phyloP scores from a whole-genome alignment of 1,140 invertebrate genomes.

The Delia radicum region DNA sequence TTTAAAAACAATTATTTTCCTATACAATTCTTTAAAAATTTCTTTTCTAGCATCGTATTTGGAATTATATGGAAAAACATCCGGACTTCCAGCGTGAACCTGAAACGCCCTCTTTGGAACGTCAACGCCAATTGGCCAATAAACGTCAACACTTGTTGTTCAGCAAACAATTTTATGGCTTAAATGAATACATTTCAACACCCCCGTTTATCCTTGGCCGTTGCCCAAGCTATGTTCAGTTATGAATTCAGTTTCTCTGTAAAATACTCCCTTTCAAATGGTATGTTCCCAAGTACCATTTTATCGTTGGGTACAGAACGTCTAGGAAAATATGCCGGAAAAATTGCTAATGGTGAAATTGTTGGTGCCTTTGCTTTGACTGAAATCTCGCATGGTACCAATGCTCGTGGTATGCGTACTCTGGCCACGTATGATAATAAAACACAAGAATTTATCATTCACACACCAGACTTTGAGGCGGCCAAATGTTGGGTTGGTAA shows the following conservation, averaged over 20 bases:
- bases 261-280: conserved; percentile 64
- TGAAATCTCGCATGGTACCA: conserved; percentile 85
- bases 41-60: conserved; percentile 69
- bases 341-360: conserved; percentile 61
- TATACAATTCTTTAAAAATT: too few species aligned
- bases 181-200: conserved; percentile 59
- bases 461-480: conserved; percentile 82
- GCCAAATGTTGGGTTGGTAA: conserved; percentile 77
- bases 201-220: conserved; percentile 56
- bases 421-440: conserved; percentile 76
- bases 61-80: conserved; percentile 74
- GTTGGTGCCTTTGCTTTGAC: conserved; percentile 81
- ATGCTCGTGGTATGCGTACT: conserved; percentile 80
- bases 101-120: conserved; percentile 62
- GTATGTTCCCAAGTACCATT: conserved; percentile 62
- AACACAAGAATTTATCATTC: conserved; percentile 75
- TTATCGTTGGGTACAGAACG: conserved; percentile 61
- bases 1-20: too few species aligned
- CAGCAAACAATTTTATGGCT: conserved; percentile 64
- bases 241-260: conserved; percentile 70
- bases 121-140: conserved; percentile 64
- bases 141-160: conserved; percentile 64
- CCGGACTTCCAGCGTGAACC: conserved; percentile 69
- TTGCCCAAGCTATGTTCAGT: conserved; percentile 64
- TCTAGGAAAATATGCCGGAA: conserved; percentile 64